Percentiles rank a stretch among this genome's conserved stretches.
Conservation (phyloP, 2,888 invertebrate genomes). For the Apamea epomidion region DNA sequence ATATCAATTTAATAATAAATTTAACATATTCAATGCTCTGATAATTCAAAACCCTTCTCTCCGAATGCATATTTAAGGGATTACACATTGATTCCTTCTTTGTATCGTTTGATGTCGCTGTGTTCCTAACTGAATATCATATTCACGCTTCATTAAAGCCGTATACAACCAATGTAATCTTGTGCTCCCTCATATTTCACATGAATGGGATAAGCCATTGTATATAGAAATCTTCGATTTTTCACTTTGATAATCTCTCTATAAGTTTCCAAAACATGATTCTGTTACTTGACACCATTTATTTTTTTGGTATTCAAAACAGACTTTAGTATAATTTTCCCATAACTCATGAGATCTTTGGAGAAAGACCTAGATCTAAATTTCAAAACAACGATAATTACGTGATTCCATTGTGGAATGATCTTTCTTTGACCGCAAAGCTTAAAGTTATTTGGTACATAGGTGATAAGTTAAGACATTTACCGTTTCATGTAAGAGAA, state of each 20-base stretch:
- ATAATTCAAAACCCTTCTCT: slow-evolving; percentile 8
- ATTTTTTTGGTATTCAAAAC: slow-evolving; percentile 22
- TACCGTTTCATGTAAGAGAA: not conserved
- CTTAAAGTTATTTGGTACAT: not conserved
- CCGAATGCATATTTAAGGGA: slow-evolving; percentile 19
- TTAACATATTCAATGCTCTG: slow-evolving; percentile 12
- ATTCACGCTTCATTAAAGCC: slow-evolving; percentile 59
- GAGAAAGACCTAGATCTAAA: not conserved
- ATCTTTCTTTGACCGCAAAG: not conserved
- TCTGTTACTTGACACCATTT: slow-evolving; percentile 22
- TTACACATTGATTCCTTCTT: slow-evolving; percentile 34
- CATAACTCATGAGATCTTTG: slow-evolving; percentile 23
- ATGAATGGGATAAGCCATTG: slow-evolving; percentile 28
- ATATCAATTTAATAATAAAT: not conserved
- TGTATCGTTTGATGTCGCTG: slow-evolving; percentile 33
- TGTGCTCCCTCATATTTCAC: slow-evolving; percentile 38
- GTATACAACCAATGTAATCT: slow-evolving; percentile 39
- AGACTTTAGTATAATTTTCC: slow-evolving; percentile 21
- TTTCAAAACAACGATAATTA: not conserved
- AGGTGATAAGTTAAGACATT: not conserved
- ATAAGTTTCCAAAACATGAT: slow-evolving; percentile 57
- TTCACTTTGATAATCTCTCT: slow-evolving; percentile 50
- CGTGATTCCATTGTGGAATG: not conserved
- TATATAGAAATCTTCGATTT: slow-evolving; percentile 15
- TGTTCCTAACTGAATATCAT: slow-evolving; percentile 22